Evolutionary conservation across 2,113 vertebrate species (phyloP).

Genomic region (Heterotilapia buettikoferi): DNA sequence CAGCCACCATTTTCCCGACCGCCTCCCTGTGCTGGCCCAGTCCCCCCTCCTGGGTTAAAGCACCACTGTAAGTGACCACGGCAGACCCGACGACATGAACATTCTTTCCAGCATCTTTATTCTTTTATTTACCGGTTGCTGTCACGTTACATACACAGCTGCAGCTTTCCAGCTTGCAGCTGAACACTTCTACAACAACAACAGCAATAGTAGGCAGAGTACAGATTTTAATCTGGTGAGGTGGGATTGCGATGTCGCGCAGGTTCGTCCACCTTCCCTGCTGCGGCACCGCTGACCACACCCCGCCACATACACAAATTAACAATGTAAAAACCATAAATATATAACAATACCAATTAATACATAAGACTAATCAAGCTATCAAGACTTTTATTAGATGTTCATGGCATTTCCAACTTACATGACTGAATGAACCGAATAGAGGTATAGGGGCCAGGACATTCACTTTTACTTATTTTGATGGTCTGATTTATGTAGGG

Average conservation of each 20-base stretch:
- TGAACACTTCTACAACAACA: neutral
- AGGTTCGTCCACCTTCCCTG: neutral
- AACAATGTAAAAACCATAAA: neutral
- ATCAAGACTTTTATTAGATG: neutral
- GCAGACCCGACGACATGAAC: neutral
- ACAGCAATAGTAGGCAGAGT: neutral
- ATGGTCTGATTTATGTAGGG: no score
- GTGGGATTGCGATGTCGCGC: neutral
- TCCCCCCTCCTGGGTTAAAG: neutral
- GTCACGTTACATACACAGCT: neutral
- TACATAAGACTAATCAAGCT: neutral
- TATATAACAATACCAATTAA: neutral
- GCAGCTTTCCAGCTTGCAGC: neutral
- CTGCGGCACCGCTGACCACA: neutral
- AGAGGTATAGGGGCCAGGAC: neutral
- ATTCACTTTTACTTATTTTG: neutral
- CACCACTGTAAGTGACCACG: neutral
- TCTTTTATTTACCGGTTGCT: neutral
- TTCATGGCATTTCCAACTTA: neutral
- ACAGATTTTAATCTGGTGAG: neutral
- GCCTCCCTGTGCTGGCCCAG: neutral
- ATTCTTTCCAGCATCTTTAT: neutral
- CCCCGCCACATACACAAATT: fast-evolving
- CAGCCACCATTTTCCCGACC: neutral
- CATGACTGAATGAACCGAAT: neutral